A percentile compares a stretch with the other conserved stretches of the same genome.
Conservation (phyloP, 2,113 vertebrate species). For the Bubo blakistoni region DNA sequence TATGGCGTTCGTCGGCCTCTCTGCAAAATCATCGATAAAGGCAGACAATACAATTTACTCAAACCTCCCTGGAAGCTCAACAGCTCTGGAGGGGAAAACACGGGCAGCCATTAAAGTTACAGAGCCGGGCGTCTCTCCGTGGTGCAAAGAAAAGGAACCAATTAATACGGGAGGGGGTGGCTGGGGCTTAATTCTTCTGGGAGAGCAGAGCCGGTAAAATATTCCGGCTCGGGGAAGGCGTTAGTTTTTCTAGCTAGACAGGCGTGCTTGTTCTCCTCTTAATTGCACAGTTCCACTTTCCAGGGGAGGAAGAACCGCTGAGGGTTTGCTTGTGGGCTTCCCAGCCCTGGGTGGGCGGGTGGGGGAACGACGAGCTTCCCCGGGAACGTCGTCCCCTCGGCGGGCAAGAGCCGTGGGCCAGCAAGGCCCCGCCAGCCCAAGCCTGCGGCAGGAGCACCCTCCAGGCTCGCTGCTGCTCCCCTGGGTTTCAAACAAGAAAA, state of each 20-base stretch:
- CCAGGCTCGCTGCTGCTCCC: not conserved
- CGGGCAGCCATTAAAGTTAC: not conserved
- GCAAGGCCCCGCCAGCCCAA: rapidly evolving
- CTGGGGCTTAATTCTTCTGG: not conserved
- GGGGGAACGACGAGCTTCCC: rapidly evolving
- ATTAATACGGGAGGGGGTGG: not conserved
- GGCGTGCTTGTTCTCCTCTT: not conserved
- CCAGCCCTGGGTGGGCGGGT: not conserved
- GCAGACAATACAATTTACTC: not conserved
- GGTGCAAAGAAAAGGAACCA: not conserved
- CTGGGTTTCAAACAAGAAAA: not conserved
- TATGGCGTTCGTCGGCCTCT: not conserved
- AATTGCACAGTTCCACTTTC: not conserved
- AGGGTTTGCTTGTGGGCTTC: not conserved
- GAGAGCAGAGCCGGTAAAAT: not conserved
- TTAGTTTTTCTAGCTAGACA: not conserved
- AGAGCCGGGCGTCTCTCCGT: not conserved
- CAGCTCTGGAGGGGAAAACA: not conserved
- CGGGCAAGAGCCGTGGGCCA: not conserved
- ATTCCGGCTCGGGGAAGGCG: not conserved
- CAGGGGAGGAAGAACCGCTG: not conserved
- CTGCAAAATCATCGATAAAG: conserved; percentile 33
- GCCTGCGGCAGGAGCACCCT: not conserved
- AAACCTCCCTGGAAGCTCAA: conserved; percentile 7
- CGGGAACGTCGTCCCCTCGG: rapidly evolving